Percentiles rank a stretch among this genome's conserved stretches.
phyloP scores from a whole-genome alignment of 2,888 invertebrate genomes.

The Acleris sparsana region DNA sequence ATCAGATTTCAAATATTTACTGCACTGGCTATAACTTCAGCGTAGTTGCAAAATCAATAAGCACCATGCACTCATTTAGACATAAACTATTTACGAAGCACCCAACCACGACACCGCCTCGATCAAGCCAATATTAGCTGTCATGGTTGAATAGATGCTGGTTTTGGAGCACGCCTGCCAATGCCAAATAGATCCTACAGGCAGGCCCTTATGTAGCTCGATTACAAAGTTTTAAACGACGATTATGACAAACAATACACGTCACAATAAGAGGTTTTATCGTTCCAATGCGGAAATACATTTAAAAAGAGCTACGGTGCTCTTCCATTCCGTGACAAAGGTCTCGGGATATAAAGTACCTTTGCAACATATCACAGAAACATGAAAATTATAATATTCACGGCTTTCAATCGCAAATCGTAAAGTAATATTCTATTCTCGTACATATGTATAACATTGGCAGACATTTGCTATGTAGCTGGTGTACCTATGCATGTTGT shows the following conservation, averaged over 20 bases:
- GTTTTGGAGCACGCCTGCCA: neutral
- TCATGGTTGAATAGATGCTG: constrained; percentile 15
- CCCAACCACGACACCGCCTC: constrained; percentile 39
- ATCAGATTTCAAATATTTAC: constrained; percentile 35
- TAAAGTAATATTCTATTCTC: neutral
- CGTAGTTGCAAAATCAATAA: constrained; percentile 64
- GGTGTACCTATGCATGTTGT: too few relatives aligned
- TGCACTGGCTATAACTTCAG: constrained; percentile 45
- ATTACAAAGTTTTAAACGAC: too few relatives aligned
- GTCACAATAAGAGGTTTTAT: neutral
- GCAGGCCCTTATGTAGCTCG: too few relatives aligned
- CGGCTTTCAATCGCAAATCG: neutral
- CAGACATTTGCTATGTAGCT: too few relatives aligned
- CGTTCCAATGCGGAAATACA: neutral
- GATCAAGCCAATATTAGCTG: constrained; percentile 41
- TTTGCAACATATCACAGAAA: constrained; percentile 8
- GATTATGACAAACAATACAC: neutral
- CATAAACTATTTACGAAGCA: constrained; percentile 54
- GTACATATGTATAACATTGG: too few relatives aligned
- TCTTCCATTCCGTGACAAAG: constrained; percentile 16
- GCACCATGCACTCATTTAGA: constrained; percentile 46
- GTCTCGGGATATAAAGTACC: constrained; percentile 11
- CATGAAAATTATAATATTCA: constrained; percentile 13
- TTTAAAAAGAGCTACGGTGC: constrained; percentile 1
- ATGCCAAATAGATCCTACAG: too few relatives aligned